Conservation (phyloP, 2,888 invertebrate species). For the Emmelina monodactyla region DNA sequence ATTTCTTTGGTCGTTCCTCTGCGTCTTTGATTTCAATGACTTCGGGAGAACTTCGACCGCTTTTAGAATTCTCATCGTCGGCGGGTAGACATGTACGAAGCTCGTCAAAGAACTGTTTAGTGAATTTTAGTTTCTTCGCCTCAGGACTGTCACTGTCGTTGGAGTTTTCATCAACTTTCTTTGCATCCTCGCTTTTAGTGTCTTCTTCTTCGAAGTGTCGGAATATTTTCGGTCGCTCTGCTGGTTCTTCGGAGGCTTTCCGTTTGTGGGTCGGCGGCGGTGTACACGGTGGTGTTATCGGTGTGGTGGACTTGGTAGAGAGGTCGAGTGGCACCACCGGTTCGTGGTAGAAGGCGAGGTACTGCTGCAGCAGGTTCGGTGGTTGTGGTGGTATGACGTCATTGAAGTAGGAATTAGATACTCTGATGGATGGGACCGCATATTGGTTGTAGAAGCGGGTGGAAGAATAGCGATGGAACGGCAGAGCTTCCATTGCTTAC, state of each 20-base stretch:
- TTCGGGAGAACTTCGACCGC: conserved; percentile 49
- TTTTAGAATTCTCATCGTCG: conserved; percentile 40
- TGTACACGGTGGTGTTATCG: conserved; percentile 80
- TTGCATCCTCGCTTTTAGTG: conserved; percentile 30
- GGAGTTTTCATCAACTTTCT: conserved; percentile 39
- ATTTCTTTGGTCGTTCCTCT: conserved; percentile 55
- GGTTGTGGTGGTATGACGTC: conserved; percentile 52
- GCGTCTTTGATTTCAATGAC: conserved; percentile 53
- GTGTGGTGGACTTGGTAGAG: conserved; percentile 74
- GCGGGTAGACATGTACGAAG: conserved; percentile 45
- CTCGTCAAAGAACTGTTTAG: conserved; percentile 52
- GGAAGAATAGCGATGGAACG: conserved; percentile 43
- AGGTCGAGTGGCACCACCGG: conserved; percentile 76
- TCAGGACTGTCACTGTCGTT: conserved; percentile 52
- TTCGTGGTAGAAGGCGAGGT: conserved; percentile 67
- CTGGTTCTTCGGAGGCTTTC: conserved; percentile 31
- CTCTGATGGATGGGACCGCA: conserved; percentile 40
- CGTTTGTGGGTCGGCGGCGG: conserved; percentile 73
- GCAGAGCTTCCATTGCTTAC: conserved; percentile 56
- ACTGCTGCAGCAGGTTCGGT: conserved; percentile 58
- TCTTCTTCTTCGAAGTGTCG: conserved; percentile 43
- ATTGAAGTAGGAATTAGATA: conserved; percentile 49
- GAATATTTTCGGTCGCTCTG: conserved; percentile 49
- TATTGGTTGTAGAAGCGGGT: conserved; percentile 55
- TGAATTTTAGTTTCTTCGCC: conserved; percentile 53